Evolutionary conservation across 2,797 vertebrate genomes (phyloP).

Genomic region (Leptoclinus maculatus): DNA sequence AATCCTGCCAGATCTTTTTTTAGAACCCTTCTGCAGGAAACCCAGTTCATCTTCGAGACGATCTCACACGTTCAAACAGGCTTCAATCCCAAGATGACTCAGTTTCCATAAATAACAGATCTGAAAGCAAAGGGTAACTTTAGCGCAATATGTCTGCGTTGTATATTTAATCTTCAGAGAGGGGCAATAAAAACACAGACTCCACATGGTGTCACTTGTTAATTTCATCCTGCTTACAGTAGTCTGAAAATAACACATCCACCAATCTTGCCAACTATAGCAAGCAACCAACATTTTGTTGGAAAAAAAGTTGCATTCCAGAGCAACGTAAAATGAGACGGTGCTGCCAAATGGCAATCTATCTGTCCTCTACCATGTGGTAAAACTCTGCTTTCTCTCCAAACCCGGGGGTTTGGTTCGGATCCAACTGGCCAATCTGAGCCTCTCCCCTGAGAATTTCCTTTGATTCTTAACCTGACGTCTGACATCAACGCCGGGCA

Average conservation of each 20-base stretch:
- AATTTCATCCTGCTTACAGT: constrained; percentile 19
- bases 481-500: constrained; percentile 58
- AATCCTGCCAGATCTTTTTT: constrained; percentile 30
- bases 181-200: constrained; percentile 5
- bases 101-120: constrained; percentile 17
- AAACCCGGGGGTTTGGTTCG: constrained; percentile 31
- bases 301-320: constrained; percentile 12
- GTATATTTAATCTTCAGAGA: constrained; percentile 15
- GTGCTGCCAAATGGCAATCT: constrained; percentile 12
- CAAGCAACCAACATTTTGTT: constrained; percentile 12
- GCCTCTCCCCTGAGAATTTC: constrained; percentile 64
- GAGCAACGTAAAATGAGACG: background rate
- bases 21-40: constrained; percentile 14
- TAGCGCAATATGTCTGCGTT: constrained; percentile 23
- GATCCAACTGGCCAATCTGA: constrained; percentile 45
- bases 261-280: constrained; percentile 9
- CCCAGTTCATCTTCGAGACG: background rate
- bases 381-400: constrained; percentile 46
- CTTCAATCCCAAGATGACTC: constrained; percentile 17
- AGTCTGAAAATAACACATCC: constrained; percentile 26
- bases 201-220: constrained; percentile 10
- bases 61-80: constrained; percentile 11
- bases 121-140: constrained; percentile 17
- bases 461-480: constrained; percentile 67
- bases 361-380: constrained; percentile 9